phyloP scores from a whole-genome alignment of 1,140 invertebrate genomes.

The Conopomorpha cramerella region DNA sequence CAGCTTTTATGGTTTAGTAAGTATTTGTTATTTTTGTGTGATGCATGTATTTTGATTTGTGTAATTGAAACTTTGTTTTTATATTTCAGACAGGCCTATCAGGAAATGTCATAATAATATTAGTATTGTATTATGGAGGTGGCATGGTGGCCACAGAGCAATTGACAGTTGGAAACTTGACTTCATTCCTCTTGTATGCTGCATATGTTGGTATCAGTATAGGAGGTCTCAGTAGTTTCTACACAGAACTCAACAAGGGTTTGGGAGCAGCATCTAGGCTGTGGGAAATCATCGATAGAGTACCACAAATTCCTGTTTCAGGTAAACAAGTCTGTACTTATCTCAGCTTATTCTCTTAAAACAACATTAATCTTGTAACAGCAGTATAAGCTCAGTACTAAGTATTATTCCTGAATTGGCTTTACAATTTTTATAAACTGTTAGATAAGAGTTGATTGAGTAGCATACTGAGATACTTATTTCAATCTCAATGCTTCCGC shows the following conservation, averaged over 20 bases:
- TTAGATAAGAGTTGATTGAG: too few relatives aligned
- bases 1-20: constrained; percentile 90
- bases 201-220: constrained; percentile 91
- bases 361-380: too few relatives aligned
- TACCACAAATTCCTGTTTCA: constrained; percentile 72
- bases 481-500: too few relatives aligned
- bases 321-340: constrained; percentile 52
- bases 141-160: constrained; percentile 80
- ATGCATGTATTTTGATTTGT: constrained; percentile 1
- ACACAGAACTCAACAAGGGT: constrained; percentile 91
- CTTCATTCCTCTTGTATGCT: constrained; percentile 90
- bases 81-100: constrained; percentile 81
- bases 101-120: constrained; percentile 89
- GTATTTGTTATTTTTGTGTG: constrained; percentile 13
- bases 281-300: constrained; percentile 87
- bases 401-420: too few relatives aligned
- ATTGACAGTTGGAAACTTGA: constrained; percentile 88
- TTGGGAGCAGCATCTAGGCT: constrained; percentile 87
- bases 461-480: too few relatives aligned
- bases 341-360: constrained; percentile 2
- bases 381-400: too few relatives aligned
- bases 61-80: constrained; percentile 1
- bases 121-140: constrained; percentile 93
- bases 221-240: constrained; percentile 85
- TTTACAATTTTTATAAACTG: too few relatives aligned